phyloP scores from a whole-genome alignment of 2,888 invertebrate genomes.

The Fabriciana adippe region DNA sequence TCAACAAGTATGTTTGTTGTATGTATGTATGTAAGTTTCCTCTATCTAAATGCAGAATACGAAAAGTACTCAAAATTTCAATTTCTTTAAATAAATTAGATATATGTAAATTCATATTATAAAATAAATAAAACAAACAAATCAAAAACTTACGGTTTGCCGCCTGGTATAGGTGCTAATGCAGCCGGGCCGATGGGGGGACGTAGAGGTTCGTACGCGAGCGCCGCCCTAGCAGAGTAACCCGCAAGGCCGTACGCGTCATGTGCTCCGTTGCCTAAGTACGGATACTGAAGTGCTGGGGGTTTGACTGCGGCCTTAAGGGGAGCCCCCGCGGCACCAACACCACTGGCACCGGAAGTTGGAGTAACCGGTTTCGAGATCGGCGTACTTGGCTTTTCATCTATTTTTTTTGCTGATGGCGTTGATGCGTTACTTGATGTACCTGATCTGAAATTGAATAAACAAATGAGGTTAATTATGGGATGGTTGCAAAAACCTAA shows the following conservation, averaged over 20 bases:
- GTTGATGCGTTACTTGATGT: conserved; percentile 96
- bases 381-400: conserved; percentile 95
- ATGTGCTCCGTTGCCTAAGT: conserved; percentile 78
- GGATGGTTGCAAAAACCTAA: too few species aligned
- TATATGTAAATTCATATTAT: background rate
- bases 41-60: too few species aligned
- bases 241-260: conserved; percentile 78
- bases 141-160: conserved; percentile 90
- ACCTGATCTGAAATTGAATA: conserved; percentile 83
- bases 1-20: conserved; percentile 15
- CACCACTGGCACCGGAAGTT: conserved; percentile 85
- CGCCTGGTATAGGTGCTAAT: conserved; percentile 88
- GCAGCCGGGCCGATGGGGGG: conserved; percentile 81
- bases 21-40: too few species aligned
- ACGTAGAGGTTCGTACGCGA: conserved; percentile 76
- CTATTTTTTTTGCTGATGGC: conserved; percentile 92
- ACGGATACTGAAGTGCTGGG: conserved; percentile 85
- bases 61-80: too few species aligned
- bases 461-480: background rate
- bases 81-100: too few species aligned
- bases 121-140: background rate
- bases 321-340: conserved; percentile 82
- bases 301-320: conserved; percentile 83
- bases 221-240: conserved; percentile 75
- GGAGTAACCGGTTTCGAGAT: conserved; percentile 95